Evolutionary conservation across 2,888 invertebrate species (phyloP).

Genomic region (Crematogaster levior): DNA sequence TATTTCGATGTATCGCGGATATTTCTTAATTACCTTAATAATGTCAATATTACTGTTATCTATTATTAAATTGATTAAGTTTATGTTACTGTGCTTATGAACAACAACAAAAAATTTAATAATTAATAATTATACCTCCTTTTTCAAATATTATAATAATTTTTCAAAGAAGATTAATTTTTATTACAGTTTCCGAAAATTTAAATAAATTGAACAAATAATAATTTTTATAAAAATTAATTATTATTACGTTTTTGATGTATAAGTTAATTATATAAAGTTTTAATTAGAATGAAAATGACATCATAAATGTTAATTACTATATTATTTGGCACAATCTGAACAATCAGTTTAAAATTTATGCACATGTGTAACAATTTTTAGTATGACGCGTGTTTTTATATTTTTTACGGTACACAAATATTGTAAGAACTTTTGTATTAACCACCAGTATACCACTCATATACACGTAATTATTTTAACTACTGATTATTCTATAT

Average conservation of each 20-base stretch:
- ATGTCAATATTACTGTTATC: not conserved
- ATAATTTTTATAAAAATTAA: not conserved
- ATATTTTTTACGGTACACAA: not conserved
- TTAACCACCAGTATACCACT: constrained; percentile 21
- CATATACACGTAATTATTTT: not conserved
- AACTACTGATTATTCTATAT: not conserved
- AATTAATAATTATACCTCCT: not conserved
- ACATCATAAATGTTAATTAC: not conserved
- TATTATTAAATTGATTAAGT: not conserved
- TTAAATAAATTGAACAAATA: not conserved
- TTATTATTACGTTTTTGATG: not conserved
- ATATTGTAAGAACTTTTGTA: not conserved
- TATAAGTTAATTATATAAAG: not conserved
- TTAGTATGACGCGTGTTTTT: not conserved
- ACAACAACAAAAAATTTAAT: not conserved
- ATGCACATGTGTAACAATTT: not conserved
- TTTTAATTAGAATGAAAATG: not conserved
- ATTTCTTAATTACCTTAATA: too few species aligned
- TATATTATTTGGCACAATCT: not conserved
- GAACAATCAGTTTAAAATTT: not conserved
- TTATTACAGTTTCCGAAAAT: not conserved
- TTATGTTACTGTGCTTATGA: not conserved
- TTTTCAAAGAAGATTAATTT: not conserved
- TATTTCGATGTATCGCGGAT: not conserved
- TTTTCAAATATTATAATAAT: not conserved